A percentile compares a stretch with the other conserved stretches of the same genome.
These are phyloP conservation scores for Hystrix cristata DNA, from an alignment of 2,113 vertebrate genomes.

Conservation along the genomic window DNA sequence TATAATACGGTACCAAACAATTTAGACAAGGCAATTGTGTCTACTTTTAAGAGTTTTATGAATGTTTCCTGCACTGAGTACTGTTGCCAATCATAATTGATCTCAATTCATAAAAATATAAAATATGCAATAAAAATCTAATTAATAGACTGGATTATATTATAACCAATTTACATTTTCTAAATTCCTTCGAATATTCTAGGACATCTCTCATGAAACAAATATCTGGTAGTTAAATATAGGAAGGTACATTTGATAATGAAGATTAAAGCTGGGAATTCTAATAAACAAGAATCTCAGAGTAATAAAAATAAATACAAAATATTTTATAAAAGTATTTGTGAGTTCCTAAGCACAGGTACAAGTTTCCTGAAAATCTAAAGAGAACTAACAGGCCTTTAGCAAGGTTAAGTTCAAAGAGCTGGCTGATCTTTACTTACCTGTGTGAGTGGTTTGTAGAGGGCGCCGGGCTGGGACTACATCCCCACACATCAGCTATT, in stretches of 20 bases:
- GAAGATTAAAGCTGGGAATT: background rate
- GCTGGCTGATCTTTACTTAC: background rate
- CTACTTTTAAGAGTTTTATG: background rate
- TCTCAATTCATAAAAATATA: slow-evolving; percentile 6
- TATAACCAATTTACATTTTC: background rate
- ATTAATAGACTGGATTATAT: background rate
- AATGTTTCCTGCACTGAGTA: background rate
- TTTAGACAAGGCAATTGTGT: background rate
- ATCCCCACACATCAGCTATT: background rate
- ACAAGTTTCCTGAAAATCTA: background rate
- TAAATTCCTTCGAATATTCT: slow-evolving; percentile 3
- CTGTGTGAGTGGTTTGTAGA: background rate
- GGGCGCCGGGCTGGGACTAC: background rate
- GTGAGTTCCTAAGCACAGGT: background rate
- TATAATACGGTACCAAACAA: background rate
- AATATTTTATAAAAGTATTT: background rate
- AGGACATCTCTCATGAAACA: background rate
- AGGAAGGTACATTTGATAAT: background rate
- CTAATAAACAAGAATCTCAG: background rate
- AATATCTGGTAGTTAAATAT: background rate
- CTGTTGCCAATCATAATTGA: background rate
- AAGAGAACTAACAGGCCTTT: background rate
- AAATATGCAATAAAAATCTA: background rate
- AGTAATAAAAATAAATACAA: background rate
- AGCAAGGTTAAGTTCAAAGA: background rate